phyloP scores from a whole-genome alignment of 2,888 invertebrate species.

The Yponomeuta malinellus region DNA sequence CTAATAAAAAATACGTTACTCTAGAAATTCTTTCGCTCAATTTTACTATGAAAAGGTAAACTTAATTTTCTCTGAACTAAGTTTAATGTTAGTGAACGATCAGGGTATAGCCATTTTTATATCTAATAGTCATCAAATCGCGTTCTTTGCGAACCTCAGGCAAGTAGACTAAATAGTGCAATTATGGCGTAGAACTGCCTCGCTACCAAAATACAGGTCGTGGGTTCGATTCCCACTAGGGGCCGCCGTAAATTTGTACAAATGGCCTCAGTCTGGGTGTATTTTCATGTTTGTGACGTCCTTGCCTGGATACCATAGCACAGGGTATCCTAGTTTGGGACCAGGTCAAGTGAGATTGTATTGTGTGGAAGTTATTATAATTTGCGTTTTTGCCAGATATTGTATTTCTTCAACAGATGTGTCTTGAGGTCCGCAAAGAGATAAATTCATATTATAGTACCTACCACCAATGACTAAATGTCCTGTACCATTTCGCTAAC shows the following conservation, averaged over 20 bases:
- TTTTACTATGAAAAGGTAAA: slow-evolving; percentile 17
- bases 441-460: too few relatives aligned
- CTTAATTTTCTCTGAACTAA: not conserved
- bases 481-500: slow-evolving; percentile 17
- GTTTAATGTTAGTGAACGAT: slow-evolving; percentile 26
- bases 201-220: not conserved
- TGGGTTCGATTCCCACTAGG: too few relatives aligned
- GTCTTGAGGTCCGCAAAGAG: too few relatives aligned
- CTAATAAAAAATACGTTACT: not conserved
- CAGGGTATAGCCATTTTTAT: slow-evolving; percentile 44
- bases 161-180: not conserved
- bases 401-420: too few relatives aligned
- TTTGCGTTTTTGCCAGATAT: not conserved
- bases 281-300: too few relatives aligned
- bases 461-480: slow-evolving; percentile 16
- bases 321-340: too few relatives aligned
- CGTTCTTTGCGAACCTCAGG: not conserved
- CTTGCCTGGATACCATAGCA: too few relatives aligned
- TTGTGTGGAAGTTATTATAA: too few relatives aligned
- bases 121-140: not conserved
- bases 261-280: too few relatives aligned
- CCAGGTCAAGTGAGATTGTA: too few relatives aligned
- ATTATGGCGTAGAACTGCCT: not conserved
- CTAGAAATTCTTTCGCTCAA: not conserved
- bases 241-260: too few relatives aligned